These are phyloP conservation scores for Forbesichthys agassizii DNA, from an alignment of 2,113 vertebrate species.

Conservation along the genomic window DNA sequence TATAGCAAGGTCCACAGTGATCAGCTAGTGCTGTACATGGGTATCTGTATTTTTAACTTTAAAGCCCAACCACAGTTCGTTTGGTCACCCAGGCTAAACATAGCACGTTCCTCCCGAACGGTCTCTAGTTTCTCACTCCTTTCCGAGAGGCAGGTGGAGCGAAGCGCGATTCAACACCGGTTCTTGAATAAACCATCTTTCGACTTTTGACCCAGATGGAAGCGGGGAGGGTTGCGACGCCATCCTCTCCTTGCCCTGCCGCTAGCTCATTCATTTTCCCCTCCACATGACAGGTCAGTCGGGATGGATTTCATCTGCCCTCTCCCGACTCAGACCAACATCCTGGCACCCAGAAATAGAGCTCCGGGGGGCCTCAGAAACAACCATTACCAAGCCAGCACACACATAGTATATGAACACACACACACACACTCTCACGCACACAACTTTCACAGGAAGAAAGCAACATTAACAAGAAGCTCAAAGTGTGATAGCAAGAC, in stretches of 20 bases:
- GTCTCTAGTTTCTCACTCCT: conserved; percentile 76
- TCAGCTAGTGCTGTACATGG: conserved; percentile 63
- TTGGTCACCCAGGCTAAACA: conserved; percentile 69
- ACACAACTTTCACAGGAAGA: too few species aligned
- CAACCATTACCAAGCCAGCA: conserved; percentile 22
- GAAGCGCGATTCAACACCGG: conserved; percentile 44
- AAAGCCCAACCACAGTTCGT: conserved; percentile 69
- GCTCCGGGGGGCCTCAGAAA: conserved; percentile 40
- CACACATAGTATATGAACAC: too few species aligned
- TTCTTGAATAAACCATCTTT: conserved; percentile 64
- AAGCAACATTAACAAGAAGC: background rate
- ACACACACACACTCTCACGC: too few species aligned
- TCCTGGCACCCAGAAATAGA: conserved; percentile 73
- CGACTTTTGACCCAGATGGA: conserved; percentile 65
- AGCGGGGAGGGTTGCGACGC: conserved; percentile 44
- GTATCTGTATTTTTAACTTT: conserved; percentile 78
- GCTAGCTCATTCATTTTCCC: conserved; percentile 68
- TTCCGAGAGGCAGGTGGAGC: conserved; percentile 71
- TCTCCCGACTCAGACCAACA: conserved; percentile 62
- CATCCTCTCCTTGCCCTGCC: conserved; percentile 38
- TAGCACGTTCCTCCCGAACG: conserved; percentile 60
- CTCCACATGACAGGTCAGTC: conserved; percentile 70
- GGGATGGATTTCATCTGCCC: conserved; percentile 73
- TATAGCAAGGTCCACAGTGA: conserved; percentile 3
- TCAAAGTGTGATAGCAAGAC: background rate